These are phyloP conservation scores for Lasioglossum vierecki DNA, from an alignment of 2,888 invertebrate species.

Conservation along the genomic window DNA sequence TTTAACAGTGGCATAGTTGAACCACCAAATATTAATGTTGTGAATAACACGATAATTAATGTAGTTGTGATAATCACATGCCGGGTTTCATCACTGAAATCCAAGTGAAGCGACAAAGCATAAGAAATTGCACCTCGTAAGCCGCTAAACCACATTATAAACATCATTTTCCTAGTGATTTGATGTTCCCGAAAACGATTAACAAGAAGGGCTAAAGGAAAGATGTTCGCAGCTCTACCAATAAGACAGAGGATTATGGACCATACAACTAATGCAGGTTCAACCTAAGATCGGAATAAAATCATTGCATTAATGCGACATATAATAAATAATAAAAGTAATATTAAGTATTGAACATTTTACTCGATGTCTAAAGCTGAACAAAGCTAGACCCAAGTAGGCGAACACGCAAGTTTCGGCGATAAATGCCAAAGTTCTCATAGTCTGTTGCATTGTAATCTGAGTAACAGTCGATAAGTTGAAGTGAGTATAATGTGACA, in stretches of 20 bases:
- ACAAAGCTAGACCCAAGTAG: constrained; percentile 96
- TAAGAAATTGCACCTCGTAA: constrained; percentile 99
- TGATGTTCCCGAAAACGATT: constrained; percentile 99
- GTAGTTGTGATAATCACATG: constrained; percentile 99
- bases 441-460: constrained; percentile 99
- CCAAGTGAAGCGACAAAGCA: constrained; percentile 97
- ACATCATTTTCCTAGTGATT: constrained; percentile 99
- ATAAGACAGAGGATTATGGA: constrained; percentile 95
- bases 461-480: constrained; percentile 99
- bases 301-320: neutral
- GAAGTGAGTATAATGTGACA: constrained; percentile 99
- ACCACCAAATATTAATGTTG: constrained; percentile 97
- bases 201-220: constrained; percentile 95
- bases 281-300: constrained; percentile 80
- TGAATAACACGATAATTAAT: constrained; percentile 98
- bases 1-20: constrained; percentile 99
- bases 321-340: neutral
- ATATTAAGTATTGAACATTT: constrained; percentile 30
- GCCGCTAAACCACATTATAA: constrained; percentile 99
- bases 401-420: constrained; percentile 99
- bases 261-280: constrained; percentile 97
- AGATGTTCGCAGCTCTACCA: constrained; percentile 98
- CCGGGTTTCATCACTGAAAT: constrained; percentile 96
- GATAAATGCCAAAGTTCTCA: constrained; percentile 98
- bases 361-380: constrained; percentile 97